Evolutionary conservation across 2,113 vertebrate genomes (phyloP).

Genomic region (Syrmaticus mikado): DNA sequence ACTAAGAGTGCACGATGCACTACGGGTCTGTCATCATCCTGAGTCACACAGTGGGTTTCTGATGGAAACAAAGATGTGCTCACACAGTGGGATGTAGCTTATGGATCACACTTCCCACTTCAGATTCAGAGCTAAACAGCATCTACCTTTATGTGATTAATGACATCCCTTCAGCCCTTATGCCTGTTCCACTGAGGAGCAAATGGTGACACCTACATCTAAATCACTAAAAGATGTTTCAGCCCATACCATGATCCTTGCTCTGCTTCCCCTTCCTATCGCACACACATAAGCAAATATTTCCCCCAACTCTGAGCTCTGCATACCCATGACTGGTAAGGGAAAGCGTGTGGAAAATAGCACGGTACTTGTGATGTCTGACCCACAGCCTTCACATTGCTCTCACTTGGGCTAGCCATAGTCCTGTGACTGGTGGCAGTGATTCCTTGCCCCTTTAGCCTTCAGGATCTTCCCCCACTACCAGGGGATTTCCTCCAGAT

Average conservation of each 20-base stretch:
- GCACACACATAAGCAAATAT: not conserved
- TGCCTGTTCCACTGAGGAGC: not conserved
- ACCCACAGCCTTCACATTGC: not conserved
- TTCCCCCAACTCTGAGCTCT: not conserved
- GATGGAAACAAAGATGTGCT: too few species aligned
- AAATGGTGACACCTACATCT: not conserved
- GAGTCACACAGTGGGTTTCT: too few species aligned
- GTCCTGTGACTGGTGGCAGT: not conserved
- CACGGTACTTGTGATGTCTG: not conserved
- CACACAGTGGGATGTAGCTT: too few species aligned
- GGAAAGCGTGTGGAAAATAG: not conserved
- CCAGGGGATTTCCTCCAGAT: not conserved
- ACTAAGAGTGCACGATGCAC: not conserved
- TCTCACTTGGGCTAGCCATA: rapidly evolving
- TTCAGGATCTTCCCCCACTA: not conserved
- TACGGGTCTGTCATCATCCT: not conserved
- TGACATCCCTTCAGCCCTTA: not conserved
- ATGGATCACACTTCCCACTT: too few species aligned
- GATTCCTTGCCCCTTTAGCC: not conserved
- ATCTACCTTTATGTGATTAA: not conserved
- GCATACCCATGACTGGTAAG: not conserved
- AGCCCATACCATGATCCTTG: not conserved
- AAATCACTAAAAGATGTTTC: not conserved
- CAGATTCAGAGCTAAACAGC: not conserved
- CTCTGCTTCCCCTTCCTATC: not conserved